Evolutionary conservation across 2,797 vertebrate genomes (phyloP).

Genomic region (Galagoides demidoff): DNA sequence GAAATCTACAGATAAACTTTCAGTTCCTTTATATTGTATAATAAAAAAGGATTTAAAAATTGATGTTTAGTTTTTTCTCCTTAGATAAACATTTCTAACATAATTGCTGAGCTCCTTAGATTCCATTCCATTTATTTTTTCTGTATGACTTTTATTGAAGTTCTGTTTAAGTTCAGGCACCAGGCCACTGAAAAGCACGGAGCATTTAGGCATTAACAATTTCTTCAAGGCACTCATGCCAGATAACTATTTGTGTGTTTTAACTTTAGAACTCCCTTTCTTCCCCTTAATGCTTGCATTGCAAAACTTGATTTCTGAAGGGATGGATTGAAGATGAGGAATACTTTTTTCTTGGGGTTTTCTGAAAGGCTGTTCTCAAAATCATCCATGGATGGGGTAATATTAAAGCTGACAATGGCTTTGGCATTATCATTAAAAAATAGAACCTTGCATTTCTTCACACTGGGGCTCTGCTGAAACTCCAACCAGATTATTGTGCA

Average conservation of each 20-base stretch:
- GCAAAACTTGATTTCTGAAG: background rate
- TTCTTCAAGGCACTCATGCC: conserved; percentile 46
- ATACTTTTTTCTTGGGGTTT: background rate
- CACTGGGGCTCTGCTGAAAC: background rate
- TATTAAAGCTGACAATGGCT: background rate
- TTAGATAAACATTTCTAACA: conserved; percentile 71
- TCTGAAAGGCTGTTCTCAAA: background rate
- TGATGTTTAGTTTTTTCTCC: conserved; percentile 63
- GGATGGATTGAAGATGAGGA: background rate
- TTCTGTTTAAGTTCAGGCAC: conserved; percentile 76
- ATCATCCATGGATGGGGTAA: background rate
- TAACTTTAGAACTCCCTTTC: conserved; percentile 32
- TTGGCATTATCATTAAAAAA: background rate
- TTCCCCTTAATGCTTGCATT: conserved; percentile 43
- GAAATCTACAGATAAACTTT: conserved; percentile 79
- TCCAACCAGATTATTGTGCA: background rate
- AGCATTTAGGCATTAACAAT: conserved; percentile 49
- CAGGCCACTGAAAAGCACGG: conserved; percentile 48
- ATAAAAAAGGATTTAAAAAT: conserved; percentile 74
- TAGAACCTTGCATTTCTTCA: background rate
- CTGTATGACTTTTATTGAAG: conserved; percentile 74
- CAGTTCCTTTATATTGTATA: conserved; percentile 74
- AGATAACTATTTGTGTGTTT: conserved; percentile 42
- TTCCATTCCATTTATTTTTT: conserved; percentile 79
- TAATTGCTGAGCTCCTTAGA: conserved; percentile 66